These are phyloP conservation scores for Polyommatus iphigenia DNA, from an alignment of 2,888 invertebrate genomes.

Conservation along the genomic window DNA sequence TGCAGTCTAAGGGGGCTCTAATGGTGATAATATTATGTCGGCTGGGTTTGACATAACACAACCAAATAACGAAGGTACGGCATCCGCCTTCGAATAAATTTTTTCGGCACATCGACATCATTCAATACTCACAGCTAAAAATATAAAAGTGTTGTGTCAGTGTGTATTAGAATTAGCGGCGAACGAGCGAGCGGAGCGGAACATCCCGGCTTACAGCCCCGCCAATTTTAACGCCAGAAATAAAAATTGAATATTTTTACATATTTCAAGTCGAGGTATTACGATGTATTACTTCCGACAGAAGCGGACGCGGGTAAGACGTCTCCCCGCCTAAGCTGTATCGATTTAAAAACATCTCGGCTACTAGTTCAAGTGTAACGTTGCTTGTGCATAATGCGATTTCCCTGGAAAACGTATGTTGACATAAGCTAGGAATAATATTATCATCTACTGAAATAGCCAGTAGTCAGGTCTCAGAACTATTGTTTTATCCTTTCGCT, in stretches of 20 bases:
- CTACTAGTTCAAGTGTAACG: constrained; percentile 35
- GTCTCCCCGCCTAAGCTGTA: constrained; percentile 59
- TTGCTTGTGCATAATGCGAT: constrained; percentile 14
- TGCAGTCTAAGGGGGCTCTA: too few relatives aligned
- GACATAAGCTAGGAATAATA: background rate
- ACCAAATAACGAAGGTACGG: too few relatives aligned
- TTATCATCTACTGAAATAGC: too few relatives aligned
- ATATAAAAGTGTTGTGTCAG: constrained; percentile 49
- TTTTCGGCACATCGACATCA: background rate
- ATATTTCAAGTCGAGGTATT: constrained; percentile 65
- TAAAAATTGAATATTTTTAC: constrained; percentile 77
- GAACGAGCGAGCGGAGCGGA: constrained; percentile 58
- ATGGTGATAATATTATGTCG: too few relatives aligned
- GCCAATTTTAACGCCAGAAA: constrained; percentile 65
- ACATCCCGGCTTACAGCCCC: constrained; percentile 65
- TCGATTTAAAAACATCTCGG: constrained; percentile 57
- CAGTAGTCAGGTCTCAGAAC: too few relatives aligned
- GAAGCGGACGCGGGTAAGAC: constrained; percentile 64
- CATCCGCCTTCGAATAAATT: too few relatives aligned
- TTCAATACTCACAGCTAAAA: constrained; percentile 26
- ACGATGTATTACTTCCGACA: constrained; percentile 73
- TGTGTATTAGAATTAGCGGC: constrained; percentile 58
- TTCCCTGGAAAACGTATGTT: background rate
- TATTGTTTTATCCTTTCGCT: too few relatives aligned
- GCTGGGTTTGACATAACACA: too few relatives aligned